phyloP scores from a whole-genome alignment of 2,113 vertebrate species.

The Laticauda colubrina region DNA sequence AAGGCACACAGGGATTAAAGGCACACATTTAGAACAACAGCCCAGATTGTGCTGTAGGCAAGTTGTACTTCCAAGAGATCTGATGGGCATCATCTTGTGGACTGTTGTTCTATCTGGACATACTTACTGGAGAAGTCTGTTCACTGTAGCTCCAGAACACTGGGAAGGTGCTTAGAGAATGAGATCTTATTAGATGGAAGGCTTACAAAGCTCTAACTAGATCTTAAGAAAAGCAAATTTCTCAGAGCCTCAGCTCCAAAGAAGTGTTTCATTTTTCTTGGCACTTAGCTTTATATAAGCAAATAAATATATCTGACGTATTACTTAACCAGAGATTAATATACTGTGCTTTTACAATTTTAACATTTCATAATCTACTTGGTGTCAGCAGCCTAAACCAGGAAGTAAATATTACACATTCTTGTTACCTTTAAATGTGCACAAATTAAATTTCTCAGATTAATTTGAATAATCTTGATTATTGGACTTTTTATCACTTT shows the following conservation, averaged over 20 bases:
- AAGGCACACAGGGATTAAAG: background rate
- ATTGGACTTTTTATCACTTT: background rate
- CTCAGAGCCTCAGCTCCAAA: background rate
- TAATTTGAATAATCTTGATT: background rate
- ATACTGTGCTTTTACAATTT: background rate
- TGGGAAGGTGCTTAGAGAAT: background rate
- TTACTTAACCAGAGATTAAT: background rate
- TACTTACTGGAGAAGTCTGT: background rate
- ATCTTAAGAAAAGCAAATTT: background rate
- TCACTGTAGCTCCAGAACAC: background rate
- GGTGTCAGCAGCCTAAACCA: background rate
- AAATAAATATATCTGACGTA: background rate
- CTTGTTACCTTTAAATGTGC: background rate
- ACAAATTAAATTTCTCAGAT: background rate
- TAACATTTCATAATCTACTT: background rate
- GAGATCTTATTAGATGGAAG: background rate
- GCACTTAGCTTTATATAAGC: background rate
- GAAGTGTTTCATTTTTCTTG: background rate
- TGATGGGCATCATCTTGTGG: background rate
- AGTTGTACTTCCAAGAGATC: background rate
- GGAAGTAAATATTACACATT: background rate
- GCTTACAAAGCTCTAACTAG: background rate
- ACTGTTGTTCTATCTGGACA: background rate
- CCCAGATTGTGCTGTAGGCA: background rate
- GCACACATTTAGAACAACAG: background rate